Evolutionary conservation across 2,888 invertebrate genomes (phyloP), one percentile per base, ranked within the genome.

Genomic region (Priocnemis perturbator): DNA sequence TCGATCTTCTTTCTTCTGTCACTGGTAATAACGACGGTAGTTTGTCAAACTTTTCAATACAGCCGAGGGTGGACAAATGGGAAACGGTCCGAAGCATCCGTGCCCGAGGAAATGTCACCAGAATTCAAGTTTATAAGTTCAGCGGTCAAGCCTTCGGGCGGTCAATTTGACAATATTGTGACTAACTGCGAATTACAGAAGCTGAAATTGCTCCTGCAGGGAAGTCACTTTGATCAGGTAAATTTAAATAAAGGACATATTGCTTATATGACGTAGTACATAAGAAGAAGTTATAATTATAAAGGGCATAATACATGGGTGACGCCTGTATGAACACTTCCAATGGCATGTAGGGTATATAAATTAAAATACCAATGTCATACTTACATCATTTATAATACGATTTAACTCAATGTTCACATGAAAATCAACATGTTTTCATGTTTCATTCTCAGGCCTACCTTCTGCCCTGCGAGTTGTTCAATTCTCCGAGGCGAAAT

Each of bases 51-150:
- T 5, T 95, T 94, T 90, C 94, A 95, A 83, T 95, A 95, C 88
- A 95, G 94, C 50, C 90, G 93, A 0, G 95, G 95, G 4, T 95
- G 95, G 95, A 94, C 93, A 72, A 94, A 94, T 83, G 95, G 95
- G 21, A 94, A 94, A 81, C 89, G 93, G 0, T 81, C 85, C n/a
- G 78, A 67, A 23, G 45, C 62, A 37, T 57, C 66, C 9, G 45
- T 21, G 14, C 7, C 71, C 55, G 62, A 71, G 15, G 77, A 74
- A n/a, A 44, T 50, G 19, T 21, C n/a, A 15, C 26, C 50, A 1
- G 52, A 44, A 52, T 21, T 61, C 17, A 23, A 21, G 19, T 62
- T 15, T 19, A 44, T 17, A 53, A 67, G 26, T 17, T 50, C 26
- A 17, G 21, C 26, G 52, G 14, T 48, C 68, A 66, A 53, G 19